A percentile compares a stretch with the other conserved stretches of the same genome.
These are phyloP conservation scores for Erythrolamprus reginae DNA, from an alignment of 2,113 vertebrate species.

Conservation along the genomic window DNA sequence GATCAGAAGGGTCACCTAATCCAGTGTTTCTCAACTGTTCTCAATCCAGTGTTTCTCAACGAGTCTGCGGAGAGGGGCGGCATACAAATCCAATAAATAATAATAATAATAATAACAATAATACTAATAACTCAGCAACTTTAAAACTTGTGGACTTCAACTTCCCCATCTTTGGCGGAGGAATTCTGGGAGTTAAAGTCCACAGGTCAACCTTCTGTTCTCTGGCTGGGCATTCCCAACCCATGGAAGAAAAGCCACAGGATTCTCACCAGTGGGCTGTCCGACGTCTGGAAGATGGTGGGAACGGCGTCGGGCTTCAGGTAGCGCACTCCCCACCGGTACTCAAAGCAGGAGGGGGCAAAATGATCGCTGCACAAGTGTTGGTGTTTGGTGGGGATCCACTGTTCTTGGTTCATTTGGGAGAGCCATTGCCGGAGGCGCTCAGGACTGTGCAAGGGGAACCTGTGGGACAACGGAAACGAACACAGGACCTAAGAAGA, in stretches of 20 bases:
- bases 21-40: too few relatives aligned
- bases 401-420: constrained; percentile 70
- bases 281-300: constrained; percentile 62
- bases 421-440: constrained; percentile 73
- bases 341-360: constrained; percentile 69
- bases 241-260: too few relatives aligned
- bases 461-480: constrained; percentile 46
- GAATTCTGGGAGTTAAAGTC: background rate
- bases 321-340: constrained; percentile 72
- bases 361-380: constrained; percentile 79
- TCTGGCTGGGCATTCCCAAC: too few relatives aligned
- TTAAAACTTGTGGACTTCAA: background rate
- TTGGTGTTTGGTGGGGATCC: constrained; percentile 74
- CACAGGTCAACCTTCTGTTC: background rate
- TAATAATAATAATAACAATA: too few relatives aligned
- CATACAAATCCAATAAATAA: too few relatives aligned
- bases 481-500: too few relatives aligned
- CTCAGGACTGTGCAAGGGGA: constrained; percentile 70
- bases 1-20: too few relatives aligned
- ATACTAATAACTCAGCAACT: too few relatives aligned
- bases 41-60: too few relatives aligned
- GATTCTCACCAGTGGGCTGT: constrained; percentile 35
- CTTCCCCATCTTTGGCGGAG: background rate
- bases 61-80: too few relatives aligned
- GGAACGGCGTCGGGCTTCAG: constrained; percentile 67